Base-by-base conservation (phyloP, 2,113 vertebrate genomes). In the Cygnus atratus region DNA sequence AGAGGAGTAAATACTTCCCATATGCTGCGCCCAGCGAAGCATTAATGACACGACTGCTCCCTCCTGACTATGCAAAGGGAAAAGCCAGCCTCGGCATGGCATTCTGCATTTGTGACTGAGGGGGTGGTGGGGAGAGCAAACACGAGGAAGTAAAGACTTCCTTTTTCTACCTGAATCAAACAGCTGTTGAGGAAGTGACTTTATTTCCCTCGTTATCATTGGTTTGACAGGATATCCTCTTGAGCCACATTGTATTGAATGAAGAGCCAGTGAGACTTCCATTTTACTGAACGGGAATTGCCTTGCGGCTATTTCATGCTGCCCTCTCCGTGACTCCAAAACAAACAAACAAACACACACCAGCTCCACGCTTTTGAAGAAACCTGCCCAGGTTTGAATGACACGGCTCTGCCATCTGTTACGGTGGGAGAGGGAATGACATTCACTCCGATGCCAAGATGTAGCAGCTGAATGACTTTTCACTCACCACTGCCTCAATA, bases 141-240 rank as follows among this genome's bases (percentile, higher is more conserved):
- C 95, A 88, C 71, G 8, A 98, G 98, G 98, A 98, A 98, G 97
- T 87, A 92, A 95, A 86, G 95, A 89, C 97, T 97, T 98, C 97
- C 97, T 98, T 97, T 97, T 97, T 97, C 97, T 97, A 97, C 98
- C 97, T 98, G 97, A 97, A 96, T 96, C 91, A 97, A 97, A 97
- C 98, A 98, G 98, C 98, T 98, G 98, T 92, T 95, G 91, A 98
- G 98, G 98, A 98, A 98, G 98, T 98, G 98, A 98, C 98, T 98
- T 98, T 98, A 98, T 97, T 98, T 98, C 98, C 98, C 96, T 92
- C 95, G 86, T 98, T 97, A 97, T 98, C 98, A 97, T 91, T 92
- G 97, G 97, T 95, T 94, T 62, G 92, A 97, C 98, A 98, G 98
- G 98, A 98, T 98, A 98, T 98, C 98, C 98, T 98, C 95, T 97